These are phyloP conservation scores for Phallusia fumigata DNA, from an alignment of 23 tunicate species.

Conservation along the genomic window DNA sequence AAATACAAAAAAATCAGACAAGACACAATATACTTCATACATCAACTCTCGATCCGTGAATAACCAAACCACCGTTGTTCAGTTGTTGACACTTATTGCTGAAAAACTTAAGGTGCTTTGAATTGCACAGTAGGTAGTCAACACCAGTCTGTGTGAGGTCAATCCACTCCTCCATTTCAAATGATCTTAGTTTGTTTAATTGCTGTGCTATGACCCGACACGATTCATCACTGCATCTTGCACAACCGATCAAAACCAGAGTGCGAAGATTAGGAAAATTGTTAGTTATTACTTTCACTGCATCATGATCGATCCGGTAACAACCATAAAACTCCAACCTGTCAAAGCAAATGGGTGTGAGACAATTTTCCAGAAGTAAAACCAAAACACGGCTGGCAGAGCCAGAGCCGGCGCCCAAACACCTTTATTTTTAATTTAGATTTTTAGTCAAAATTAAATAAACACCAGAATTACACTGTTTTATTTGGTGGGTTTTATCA, in stretches of 20 bases:
- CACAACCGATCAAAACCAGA: conserved; percentile 59
- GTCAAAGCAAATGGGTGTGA: neutral
- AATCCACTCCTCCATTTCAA: conserved; percentile 87
- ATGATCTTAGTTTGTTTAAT: conserved; percentile 22
- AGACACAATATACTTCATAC: neutral
- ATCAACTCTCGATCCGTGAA: conserved; percentile 68
- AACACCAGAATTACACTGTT: no score
- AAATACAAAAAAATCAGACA: neutral
- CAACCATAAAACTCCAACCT: conserved; percentile 60
- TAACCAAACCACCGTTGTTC: conserved; percentile 41
- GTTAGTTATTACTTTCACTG: conserved; percentile 36
- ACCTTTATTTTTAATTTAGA: no score
- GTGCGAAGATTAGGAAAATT: conserved; percentile 43
- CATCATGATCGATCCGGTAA: conserved; percentile 53
- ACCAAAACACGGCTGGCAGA: no score
- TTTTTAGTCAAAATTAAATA: no score
- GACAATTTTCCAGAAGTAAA: no score
- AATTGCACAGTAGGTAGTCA: conserved; percentile 8
- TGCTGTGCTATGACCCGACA: conserved; percentile 29
- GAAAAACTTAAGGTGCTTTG: conserved; percentile 48
- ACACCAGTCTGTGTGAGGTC: conserved; percentile 43
- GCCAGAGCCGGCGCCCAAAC: no score
- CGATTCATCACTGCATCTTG: conserved; percentile 43
- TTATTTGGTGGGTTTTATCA: no score
- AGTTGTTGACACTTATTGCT: conserved; percentile 51